These are phyloP conservation scores for Lutraria rhynchaena DNA, from an alignment of 1,140 invertebrate genomes.

Conservation along the genomic window DNA sequence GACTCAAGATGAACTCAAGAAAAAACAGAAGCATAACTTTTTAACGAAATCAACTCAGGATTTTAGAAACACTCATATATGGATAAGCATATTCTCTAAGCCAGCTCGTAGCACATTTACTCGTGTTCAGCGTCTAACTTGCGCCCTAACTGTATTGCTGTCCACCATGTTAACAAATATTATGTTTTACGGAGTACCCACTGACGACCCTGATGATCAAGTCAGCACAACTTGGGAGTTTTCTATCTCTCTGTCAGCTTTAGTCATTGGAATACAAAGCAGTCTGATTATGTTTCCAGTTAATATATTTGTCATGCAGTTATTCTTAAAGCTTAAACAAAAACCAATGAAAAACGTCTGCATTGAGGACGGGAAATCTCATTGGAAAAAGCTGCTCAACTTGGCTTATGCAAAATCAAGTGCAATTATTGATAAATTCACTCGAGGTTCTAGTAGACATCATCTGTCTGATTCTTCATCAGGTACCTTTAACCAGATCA, in stretches of 20 bases:
- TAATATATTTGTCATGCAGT: slow-evolving; percentile 70
- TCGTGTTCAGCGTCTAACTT: slow-evolving; percentile 74
- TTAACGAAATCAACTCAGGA: slow-evolving; percentile 70
- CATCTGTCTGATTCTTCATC: too few relatives aligned
- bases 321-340: slow-evolving; percentile 62
- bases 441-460: too few relatives aligned
- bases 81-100: slow-evolving; percentile 75
- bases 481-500: too few relatives aligned
- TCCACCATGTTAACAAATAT: slow-evolving; percentile 76
- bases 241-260: slow-evolving; percentile 57
- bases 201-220: slow-evolving; percentile 67
- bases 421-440: too few relatives aligned
- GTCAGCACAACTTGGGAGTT: slow-evolving; percentile 37
- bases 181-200: slow-evolving; percentile 76
- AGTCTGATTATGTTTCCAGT: slow-evolving; percentile 73
- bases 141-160: slow-evolving; percentile 73
- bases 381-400: too few relatives aligned
- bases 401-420: too few relatives aligned
- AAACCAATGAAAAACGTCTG: neutral
- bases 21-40: slow-evolving; percentile 62
- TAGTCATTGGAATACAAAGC: slow-evolving; percentile 72
- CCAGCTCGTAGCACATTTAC: slow-evolving; percentile 75
- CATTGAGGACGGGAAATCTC: too few relatives aligned
- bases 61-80: slow-evolving; percentile 71
- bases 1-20: slow-evolving; percentile 66